Evolutionary conservation across 2,888 invertebrate genomes (phyloP), one percentile per base, ranked within the genome.

Genomic region (Bhutanitis thaidina): DNA sequence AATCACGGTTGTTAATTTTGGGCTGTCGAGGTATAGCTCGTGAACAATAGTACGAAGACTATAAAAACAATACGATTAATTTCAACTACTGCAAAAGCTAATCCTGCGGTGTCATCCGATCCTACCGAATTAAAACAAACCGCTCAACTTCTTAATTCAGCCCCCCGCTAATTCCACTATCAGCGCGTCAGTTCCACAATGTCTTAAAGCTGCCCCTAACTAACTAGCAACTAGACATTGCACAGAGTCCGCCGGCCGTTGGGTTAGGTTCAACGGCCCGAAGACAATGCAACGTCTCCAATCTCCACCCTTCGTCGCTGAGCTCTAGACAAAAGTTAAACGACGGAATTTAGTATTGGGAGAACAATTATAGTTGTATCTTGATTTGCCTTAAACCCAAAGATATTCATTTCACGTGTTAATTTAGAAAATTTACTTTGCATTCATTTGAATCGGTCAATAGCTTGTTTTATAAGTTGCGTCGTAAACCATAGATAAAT

Each of bases 81-180:
- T n/a, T n/a, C n/a, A n/a, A n/a, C n/a, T n/a, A n/a, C n/a, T n/a
- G n/a, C n/a, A n/a, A 27, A 34, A 34, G 12, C 13, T 34, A 34
- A 41, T 30, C 40, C 29, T 7, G 8, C 7, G 8, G 8, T 27
- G 7, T 27, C 5, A 27, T 7, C 27, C 25, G 3, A 43, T 43
- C 43, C 29, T 15, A n/a, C 43, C 49, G 27, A 49, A 49, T 49
- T 49, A 43, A 49, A 20, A 37, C 43, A 16, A 30, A 38, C 32
- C 15, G 12, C 7, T 34, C 30, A 49, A 49, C 16, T 43, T 36
- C 13, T n/a, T 20, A 35, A 15, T 14, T 38, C n/a, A 12, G 39
- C 25, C 30, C 16, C 16, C n/a, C 10, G 25, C 32, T 32, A 47
- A 40, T 40, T 39, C 15, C 34, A 25, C 47, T 40, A 47, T 40